Percentiles rank a stretch among this genome's conserved stretches.
Evolutionary conservation across 1,140 invertebrate genomes (phyloP).

Genomic region (Macrosteles quadrilineatus): DNA sequence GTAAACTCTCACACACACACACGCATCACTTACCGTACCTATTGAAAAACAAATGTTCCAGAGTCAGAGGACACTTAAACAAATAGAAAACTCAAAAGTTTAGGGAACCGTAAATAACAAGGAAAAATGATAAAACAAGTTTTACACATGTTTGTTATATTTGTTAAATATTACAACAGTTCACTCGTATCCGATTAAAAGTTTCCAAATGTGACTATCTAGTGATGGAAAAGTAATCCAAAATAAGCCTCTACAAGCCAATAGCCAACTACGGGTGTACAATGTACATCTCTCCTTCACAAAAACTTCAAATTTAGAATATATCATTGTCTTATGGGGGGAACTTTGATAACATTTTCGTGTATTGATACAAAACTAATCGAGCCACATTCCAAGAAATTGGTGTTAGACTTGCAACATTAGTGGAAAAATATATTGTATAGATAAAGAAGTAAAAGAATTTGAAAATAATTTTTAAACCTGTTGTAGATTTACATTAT

Average conservation of each 20-base stretch:
- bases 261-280: neutral
- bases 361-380: neutral
- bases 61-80: too few species aligned
- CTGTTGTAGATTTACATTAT: too few species aligned
- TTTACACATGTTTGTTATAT: conserved; percentile 22
- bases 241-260: conserved; percentile 5
- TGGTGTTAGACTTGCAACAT: neutral
- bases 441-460: too few species aligned
- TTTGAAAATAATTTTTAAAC: too few species aligned
- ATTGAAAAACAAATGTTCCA: too few species aligned
- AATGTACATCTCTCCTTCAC: neutral
- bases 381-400: neutral
- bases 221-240: conserved; percentile 2
- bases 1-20: too few species aligned
- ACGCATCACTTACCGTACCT: too few species aligned
- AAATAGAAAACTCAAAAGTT: too few species aligned
- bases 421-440: too few species aligned
- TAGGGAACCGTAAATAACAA: too few species aligned
- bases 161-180: conserved; percentile 25
- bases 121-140: neutral
- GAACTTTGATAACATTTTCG: neutral
- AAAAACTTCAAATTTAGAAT: neutral
- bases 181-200: conserved; percentile 19
- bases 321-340: neutral
- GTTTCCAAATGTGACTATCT: conserved; percentile 18